Evolutionary conservation across 2,888 invertebrate genomes (phyloP).

Genomic region (Hydrotaea diabolus): DNA sequence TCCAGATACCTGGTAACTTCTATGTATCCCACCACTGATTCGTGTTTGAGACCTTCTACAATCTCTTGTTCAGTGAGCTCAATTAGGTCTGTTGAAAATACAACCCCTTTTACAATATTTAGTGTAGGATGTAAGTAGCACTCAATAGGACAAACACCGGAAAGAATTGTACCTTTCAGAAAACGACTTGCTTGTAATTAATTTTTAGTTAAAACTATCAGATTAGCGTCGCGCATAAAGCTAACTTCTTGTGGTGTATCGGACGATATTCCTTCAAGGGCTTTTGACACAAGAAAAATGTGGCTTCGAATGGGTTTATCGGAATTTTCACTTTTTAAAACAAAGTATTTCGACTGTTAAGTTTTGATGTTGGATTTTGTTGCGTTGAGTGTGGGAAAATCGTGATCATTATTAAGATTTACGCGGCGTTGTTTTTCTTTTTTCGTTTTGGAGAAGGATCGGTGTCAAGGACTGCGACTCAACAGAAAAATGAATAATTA

Average conservation of each 20-base stretch:
- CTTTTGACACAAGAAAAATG: constrained; percentile 14
- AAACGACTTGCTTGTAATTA: neutral
- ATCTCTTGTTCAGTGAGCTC: neutral
- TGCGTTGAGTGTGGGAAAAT: no score
- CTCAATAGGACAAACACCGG: constrained; percentile 12
- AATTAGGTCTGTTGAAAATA: neutral
- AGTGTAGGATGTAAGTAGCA: neutral
- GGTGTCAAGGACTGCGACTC: no score
- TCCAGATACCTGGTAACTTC: constrained; percentile 34
- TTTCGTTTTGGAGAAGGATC: no score
- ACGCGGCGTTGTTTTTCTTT: no score
- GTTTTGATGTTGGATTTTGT: no score
- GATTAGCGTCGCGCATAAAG: constrained; percentile 3
- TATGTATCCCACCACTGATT: constrained; percentile 3
- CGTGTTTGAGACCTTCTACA: neutral
- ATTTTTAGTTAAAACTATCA: constrained; percentile 6
- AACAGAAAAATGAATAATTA: no score
- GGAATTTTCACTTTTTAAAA: no score
- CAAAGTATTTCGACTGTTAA: no score
- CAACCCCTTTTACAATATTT: constrained; percentile 7
- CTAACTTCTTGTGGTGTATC: neutral
- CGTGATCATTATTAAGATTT: no score
- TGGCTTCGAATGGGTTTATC: constrained; percentile 56
- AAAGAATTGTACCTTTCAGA: neutral
- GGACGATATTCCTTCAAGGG: constrained; percentile 11